Evolutionary conservation across 2,797 vertebrate genomes (phyloP).

Genomic region (Danio albolineatus): DNA sequence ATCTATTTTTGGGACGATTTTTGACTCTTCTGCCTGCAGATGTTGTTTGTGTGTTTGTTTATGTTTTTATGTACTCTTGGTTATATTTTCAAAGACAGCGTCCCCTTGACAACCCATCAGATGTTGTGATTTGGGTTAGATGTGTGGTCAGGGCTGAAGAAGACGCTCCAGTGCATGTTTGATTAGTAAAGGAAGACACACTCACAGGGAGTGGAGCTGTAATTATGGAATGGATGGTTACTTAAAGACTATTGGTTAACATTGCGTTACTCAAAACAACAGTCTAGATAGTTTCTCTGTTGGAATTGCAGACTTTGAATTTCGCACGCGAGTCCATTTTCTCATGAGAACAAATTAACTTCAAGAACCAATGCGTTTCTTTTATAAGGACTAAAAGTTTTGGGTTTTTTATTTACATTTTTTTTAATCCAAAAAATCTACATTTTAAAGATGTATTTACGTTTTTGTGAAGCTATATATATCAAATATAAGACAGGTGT

Average conservation of each 20-base stretch:
- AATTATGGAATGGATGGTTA: background rate
- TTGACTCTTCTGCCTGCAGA: background rate
- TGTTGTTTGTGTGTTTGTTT: slow-evolving; percentile 31
- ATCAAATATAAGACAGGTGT: too few species aligned
- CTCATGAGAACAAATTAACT: background rate
- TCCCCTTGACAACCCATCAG: background rate
- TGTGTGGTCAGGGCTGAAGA: background rate
- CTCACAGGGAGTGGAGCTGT: background rate
- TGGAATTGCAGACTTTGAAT: background rate
- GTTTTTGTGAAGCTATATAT: background rate
- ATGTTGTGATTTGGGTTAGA: slow-evolving; percentile 5
- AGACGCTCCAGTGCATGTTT: background rate
- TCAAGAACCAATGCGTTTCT: background rate
- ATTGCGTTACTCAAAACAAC: background rate
- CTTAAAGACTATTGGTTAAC: background rate
- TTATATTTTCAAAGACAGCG: background rate
- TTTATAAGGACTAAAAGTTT: background rate
- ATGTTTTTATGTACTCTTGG: background rate
- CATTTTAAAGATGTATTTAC: background rate
- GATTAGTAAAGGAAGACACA: background rate
- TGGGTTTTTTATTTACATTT: too few species aligned
- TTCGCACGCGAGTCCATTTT: background rate
- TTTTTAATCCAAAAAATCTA: background rate
- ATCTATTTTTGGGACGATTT: slow-evolving; percentile 21
- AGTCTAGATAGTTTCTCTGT: background rate